Percentiles rank a stretch among this genome's conserved stretches.
Evolutionary conservation across 2,888 invertebrate genomes (phyloP).

Genomic region (Xestoiulus laeticollis): DNA sequence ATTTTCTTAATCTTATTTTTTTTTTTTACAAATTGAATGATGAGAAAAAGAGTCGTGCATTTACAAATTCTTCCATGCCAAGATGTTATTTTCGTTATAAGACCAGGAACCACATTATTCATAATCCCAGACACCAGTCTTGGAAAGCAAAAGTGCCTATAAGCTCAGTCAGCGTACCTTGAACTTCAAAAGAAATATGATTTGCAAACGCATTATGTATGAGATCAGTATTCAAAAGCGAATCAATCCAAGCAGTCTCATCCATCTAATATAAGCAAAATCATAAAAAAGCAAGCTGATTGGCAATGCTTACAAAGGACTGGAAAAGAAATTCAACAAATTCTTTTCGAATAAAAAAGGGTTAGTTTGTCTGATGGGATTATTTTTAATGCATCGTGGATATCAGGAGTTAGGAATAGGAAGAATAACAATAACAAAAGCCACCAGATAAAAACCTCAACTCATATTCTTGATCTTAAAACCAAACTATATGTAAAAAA

Average conservation of each 20-base stretch:
- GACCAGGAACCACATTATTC: background rate
- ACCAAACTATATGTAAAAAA: background rate
- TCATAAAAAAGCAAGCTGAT: background rate
- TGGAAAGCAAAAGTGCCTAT: background rate
- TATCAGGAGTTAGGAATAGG: background rate
- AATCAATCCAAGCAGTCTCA: background rate
- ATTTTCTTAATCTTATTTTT: background rate
- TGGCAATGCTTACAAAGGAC: background rate
- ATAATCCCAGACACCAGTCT: background rate
- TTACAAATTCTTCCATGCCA: background rate
- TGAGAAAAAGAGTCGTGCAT: background rate
- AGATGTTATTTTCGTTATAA: background rate
- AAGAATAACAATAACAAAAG: background rate
- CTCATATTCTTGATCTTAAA: background rate
- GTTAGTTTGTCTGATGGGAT: background rate
- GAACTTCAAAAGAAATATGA: constrained; percentile 13
- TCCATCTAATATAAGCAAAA: background rate
- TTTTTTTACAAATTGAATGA: constrained; percentile 15
- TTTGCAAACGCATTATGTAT: background rate
- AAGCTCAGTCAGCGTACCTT: background rate
- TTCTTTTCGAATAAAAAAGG: background rate
- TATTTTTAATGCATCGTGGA: background rate
- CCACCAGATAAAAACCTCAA: background rate
- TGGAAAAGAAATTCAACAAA: background rate
- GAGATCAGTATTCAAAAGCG: constrained; percentile 21